Conservation (phyloP, 2,797 vertebrate species). For the Sphenodon punctatus region DNA sequence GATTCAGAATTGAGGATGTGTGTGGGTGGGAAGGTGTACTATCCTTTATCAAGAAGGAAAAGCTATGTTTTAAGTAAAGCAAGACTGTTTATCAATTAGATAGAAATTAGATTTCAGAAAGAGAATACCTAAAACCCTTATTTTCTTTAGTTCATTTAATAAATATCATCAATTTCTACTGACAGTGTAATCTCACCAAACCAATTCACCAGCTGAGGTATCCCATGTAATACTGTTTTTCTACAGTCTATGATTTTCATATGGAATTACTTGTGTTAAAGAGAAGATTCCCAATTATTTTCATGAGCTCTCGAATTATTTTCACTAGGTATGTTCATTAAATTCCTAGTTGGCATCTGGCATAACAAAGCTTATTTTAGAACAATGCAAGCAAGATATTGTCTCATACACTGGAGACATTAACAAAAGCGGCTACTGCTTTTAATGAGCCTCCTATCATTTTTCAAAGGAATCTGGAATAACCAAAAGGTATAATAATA, state of each 20-base stretch:
- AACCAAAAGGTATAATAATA: not conserved
- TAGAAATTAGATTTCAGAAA: not conserved
- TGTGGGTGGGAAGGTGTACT: no score
- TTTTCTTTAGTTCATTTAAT: not conserved
- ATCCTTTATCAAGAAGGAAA: not conserved
- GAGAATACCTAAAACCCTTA: not conserved
- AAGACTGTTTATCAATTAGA: not conserved
- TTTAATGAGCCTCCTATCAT: not conserved
- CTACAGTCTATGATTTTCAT: not conserved
- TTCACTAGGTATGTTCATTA: not conserved
- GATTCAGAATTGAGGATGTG: no score
- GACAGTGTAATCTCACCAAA: not conserved
- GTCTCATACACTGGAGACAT: not conserved
- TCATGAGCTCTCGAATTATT: conserved; percentile 12
- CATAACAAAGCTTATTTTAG: not conserved
- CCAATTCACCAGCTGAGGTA: not conserved
- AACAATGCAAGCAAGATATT: not conserved
- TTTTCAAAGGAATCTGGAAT: not conserved
- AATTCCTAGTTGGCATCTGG: not conserved
- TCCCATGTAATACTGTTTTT: not conserved
- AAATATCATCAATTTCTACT: not conserved
- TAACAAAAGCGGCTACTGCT: not conserved
- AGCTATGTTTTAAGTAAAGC: not conserved
- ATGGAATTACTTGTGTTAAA: not conserved
- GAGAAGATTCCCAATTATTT: not conserved